Conservation (phyloP, 1,140 invertebrate genomes). For the Bilobella aurantiaca region DNA sequence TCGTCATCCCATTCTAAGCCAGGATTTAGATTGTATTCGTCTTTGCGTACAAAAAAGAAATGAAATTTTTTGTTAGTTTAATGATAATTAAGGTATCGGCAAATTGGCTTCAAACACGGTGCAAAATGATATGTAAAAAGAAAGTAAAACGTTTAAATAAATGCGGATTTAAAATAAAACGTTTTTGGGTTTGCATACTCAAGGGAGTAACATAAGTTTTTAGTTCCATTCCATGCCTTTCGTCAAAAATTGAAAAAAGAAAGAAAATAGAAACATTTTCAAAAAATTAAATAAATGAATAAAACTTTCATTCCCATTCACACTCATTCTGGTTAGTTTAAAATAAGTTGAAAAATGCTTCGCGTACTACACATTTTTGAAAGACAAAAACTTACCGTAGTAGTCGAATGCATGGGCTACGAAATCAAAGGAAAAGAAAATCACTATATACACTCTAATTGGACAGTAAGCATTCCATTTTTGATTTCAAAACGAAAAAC, state of each 20-base stretch:
- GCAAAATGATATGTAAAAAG: too few relatives aligned
- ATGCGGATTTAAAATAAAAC: too few relatives aligned
- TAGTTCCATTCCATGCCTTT: too few relatives aligned
- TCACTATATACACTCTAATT: constrained; percentile 26
- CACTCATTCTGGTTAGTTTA: too few relatives aligned
- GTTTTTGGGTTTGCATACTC: constrained; percentile 22
- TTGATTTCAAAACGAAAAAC: constrained; percentile 10
- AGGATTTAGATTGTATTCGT: constrained; percentile 97
- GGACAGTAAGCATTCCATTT: not conserved
- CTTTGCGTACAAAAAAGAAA: constrained; percentile 57
- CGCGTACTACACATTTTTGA: not conserved
- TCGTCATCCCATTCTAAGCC: constrained; percentile 99
- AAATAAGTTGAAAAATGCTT: not conserved
- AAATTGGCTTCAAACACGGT: too few relatives aligned
- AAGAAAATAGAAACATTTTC: too few relatives aligned
- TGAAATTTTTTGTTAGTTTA: constrained; percentile 36
- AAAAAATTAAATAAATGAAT: not conserved
- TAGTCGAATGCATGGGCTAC: constrained; percentile 94
- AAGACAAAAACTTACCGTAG: constrained; percentile 90
- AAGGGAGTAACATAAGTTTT: not conserved
- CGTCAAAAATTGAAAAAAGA: too few relatives aligned
- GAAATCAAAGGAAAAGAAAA: constrained; percentile 48
- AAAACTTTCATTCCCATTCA: not conserved
- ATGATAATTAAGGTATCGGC: too few relatives aligned
- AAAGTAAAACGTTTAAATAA: too few relatives aligned